These are phyloP conservation scores for Spisula subtruncata DNA, from an alignment of 2,888 invertebrate species.

Conservation along the genomic window DNA sequence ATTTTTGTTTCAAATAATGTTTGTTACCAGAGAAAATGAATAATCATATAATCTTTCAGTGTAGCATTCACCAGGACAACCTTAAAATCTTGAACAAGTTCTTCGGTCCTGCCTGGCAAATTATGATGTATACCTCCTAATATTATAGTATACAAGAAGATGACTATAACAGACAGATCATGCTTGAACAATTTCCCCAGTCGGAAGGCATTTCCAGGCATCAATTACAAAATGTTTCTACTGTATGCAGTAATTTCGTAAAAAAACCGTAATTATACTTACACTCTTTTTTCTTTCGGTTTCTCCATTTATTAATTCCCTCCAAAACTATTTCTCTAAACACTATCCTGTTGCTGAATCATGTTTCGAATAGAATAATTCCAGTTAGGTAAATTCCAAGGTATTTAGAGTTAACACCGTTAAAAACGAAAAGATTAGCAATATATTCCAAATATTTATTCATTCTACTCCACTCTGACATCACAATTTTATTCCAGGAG, in stretches of 20 bases:
- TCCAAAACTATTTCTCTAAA: neutral
- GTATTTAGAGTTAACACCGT: neutral
- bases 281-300: conserved; percentile 40
- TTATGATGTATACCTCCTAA: too few relatives aligned
- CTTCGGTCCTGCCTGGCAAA: too few relatives aligned
- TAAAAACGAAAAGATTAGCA: conserved; percentile 19
- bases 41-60: too few relatives aligned
- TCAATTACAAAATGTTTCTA: neutral
- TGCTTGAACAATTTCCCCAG: too few relatives aligned
- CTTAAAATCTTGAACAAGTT: too few relatives aligned
- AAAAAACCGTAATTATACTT: conserved; percentile 18
- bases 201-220: too few relatives aligned
- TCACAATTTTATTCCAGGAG: conserved; percentile 3
- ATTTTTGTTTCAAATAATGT: too few relatives aligned
- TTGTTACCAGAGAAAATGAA: too few relatives aligned
- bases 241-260: neutral
- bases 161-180: too few relatives aligned
- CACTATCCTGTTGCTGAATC: neutral
- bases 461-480: neutral
- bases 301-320: conserved; percentile 35
- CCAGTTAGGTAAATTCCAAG: neutral
- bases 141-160: too few relatives aligned
- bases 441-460: conserved; percentile 31
- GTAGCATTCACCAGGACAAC: too few relatives aligned
- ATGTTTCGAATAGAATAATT: neutral